Percentiles rank a stretch among this genome's conserved stretches.
phyloP scores from a whole-genome alignment of 1,140 invertebrate genomes.

The Zaprionus kolodkinae region DNA sequence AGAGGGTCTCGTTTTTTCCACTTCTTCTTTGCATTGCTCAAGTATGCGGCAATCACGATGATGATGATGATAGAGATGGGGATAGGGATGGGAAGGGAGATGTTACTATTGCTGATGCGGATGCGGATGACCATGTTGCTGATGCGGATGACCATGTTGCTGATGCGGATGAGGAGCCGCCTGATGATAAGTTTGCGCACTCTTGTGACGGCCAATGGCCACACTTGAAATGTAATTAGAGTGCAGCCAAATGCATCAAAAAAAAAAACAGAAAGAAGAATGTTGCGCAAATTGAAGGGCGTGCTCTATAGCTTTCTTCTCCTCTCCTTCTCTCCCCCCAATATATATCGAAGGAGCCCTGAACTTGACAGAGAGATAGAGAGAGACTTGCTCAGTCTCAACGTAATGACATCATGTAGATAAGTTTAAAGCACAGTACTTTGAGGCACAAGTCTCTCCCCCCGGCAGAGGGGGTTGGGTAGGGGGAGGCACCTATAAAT shows the following conservation, averaged over 20 bases:
- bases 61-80: slow-evolving; percentile 12
- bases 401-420: background rate
- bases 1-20: background rate
- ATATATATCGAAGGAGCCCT: slow-evolving; percentile 28
- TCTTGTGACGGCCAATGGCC: slow-evolving; percentile 45
- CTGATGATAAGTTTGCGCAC: slow-evolving; percentile 50
- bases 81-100: slow-evolving; percentile 10
- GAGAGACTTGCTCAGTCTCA: too few species aligned
- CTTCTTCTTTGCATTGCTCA: slow-evolving; percentile 31
- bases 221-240: slow-evolving; percentile 73
- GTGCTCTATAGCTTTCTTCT: slow-evolving; percentile 1
- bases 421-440: slow-evolving; percentile 22
- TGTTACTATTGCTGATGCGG: slow-evolving; percentile 10
- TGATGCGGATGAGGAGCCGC: slow-evolving; percentile 19
- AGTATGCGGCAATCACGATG: slow-evolving; percentile 42
- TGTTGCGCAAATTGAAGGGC: slow-evolving; percentile 51
- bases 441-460: too few species aligned
- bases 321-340: too few species aligned
- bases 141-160: slow-evolving; percentile 11
- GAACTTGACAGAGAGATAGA: slow-evolving; percentile 34
- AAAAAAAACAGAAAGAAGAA: slow-evolving; percentile 14
- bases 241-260: slow-evolving; percentile 66
- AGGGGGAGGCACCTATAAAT: too few species aligned
- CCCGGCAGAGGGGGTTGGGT: too few species aligned
- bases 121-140: slow-evolving; percentile 26